A percentile compares a stretch with the other conserved stretches of the same genome.
Conservation (phyloP, 2,888 invertebrate genomes). For the Strigamia maritima region DNA sequence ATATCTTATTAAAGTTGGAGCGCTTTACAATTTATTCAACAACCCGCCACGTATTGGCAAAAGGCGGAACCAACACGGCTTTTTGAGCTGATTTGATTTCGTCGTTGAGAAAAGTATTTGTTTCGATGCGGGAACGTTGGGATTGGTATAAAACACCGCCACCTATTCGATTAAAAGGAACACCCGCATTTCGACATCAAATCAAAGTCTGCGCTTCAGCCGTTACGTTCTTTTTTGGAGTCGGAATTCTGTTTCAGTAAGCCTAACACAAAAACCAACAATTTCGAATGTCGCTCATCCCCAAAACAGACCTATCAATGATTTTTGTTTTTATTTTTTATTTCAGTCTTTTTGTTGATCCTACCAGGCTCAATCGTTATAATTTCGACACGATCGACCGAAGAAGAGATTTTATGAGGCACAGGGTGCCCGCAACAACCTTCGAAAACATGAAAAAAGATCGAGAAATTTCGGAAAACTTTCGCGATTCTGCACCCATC, state of each 20-base stretch:
- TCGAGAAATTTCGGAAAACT: neutral
- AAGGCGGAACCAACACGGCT: neutral
- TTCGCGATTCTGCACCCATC: neutral
- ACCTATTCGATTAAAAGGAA: neutral
- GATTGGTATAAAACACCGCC: neutral
- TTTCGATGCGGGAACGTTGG: neutral
- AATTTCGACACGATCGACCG: neutral
- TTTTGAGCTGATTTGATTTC: neutral
- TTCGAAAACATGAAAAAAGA: neutral
- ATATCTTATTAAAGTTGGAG: too few species aligned
- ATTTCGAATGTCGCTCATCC: too few species aligned
- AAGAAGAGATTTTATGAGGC: neutral
- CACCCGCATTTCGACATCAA: neutral
- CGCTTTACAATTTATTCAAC: neutral
- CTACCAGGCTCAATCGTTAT: neutral
- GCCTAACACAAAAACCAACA: neutral
- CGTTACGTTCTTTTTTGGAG: neutral
- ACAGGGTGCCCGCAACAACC: neutral
- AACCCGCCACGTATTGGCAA: neutral
- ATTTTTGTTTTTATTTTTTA: too few species aligned
- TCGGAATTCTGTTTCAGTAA: neutral
- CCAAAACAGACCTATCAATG: too few species aligned
- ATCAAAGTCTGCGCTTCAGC: neutral
- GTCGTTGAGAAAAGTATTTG: too few species aligned
- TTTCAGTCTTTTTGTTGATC: too few species aligned